Conservation (phyloP, 2,113 vertebrate genomes). For the Cardinalis cardinalis region DNA sequence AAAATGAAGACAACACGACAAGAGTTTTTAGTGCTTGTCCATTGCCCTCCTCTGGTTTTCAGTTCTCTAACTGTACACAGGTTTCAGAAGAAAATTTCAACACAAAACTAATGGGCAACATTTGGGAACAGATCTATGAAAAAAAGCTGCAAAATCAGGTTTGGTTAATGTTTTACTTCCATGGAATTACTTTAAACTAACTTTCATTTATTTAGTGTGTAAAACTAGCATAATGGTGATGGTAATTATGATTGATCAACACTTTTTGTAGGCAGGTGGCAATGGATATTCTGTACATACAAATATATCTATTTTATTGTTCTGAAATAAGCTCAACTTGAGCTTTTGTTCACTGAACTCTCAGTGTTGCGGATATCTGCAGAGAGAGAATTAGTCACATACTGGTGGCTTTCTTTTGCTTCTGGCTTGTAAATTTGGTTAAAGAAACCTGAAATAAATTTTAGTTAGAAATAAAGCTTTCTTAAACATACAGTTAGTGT, state of each 20-base stretch:
- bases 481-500: background rate
- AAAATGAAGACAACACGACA: conserved; percentile 45
- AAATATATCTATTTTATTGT: background rate
- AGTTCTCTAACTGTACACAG: conserved; percentile 13
- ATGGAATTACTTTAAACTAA: background rate
- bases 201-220: background rate
- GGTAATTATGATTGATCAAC: background rate
- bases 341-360: background rate
- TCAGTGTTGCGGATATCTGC: background rate
- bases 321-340: background rate
- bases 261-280: background rate
- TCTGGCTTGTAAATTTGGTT: background rate
- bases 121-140: conserved; percentile 18
- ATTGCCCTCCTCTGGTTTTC: conserved; percentile 31
- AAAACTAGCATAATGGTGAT: background rate
- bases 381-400: background rate
- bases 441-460: background rate
- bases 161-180: background rate
- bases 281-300: background rate
- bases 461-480: background rate
- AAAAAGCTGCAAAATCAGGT: conserved; percentile 36
- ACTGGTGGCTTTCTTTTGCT: background rate
- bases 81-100: conserved; percentile 27
- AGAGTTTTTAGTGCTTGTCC: conserved; percentile 45
- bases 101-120: background rate